Evolutionary conservation across 2,888 invertebrate genomes (phyloP), one percentile per base, ranked within the genome.

Genomic region (Cylloceria caligata): DNA sequence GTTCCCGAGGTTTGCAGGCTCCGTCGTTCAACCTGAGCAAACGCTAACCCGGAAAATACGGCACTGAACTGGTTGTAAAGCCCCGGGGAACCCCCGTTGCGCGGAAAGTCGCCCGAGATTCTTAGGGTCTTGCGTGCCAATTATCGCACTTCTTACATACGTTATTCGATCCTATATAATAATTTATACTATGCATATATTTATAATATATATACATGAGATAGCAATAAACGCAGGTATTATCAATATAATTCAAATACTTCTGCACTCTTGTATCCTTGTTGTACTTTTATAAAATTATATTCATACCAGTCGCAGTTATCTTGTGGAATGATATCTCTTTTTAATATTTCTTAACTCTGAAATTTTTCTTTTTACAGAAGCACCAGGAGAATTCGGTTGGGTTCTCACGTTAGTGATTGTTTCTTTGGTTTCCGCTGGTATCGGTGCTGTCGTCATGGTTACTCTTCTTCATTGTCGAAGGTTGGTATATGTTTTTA

Each of bases 391-490:
- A 74, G 95, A 95, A 92, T 92, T 96, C 86, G 95, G 95, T 87
- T 96, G 96, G 96, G 94, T 95, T 57, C 92, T 96, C 84, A 96
- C 95, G 67, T 91, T 96, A 89, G 94, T 96, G 85, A 95, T 96
- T 91, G 96, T 96, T 83, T 96, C 96, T 39, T 92, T 96, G 87
- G 93, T 95, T 88, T 96, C 96, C 78, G 96, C 96, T 81, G 94
- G 95, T 79, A 93, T 96, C 87, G 96, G 96, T 81, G 96, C 96
- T 85, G 95, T 96, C 88, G 94, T 96, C 85, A 96, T 96, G 96
- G 95, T 96, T 89, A 94, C 95, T 87, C 94, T 95, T 64, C 94
- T 96, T 77, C 95, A 95, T 89, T 96, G 96, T 91, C 94, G 94
- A 93, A 95, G 95, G 95, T 95, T 92, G 92, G 93, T 65, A 21